These are phyloP conservation scores for Terrapene triunguis DNA, from an alignment of 2,113 vertebrate species.

Conservation along the genomic window DNA sequence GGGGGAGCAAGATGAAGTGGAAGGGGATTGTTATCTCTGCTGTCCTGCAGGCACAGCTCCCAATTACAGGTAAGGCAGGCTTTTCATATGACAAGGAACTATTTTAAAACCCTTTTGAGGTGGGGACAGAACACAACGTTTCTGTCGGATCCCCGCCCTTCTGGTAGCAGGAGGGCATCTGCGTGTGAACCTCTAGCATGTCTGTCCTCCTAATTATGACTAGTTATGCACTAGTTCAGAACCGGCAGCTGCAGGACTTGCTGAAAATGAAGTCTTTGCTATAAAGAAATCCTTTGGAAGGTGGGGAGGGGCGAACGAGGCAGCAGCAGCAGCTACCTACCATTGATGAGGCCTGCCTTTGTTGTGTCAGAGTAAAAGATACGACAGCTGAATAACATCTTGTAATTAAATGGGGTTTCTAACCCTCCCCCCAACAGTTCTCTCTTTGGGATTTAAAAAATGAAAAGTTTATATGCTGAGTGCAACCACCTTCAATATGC, in stretches of 20 bases:
- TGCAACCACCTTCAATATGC: fast-evolving
- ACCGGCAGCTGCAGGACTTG: fast-evolving
- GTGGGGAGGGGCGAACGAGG: neutral
- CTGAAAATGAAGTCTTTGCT: fast-evolving
- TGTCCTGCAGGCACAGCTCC: slow-evolving; percentile 56
- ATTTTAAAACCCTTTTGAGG: neutral
- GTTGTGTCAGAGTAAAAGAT: fast-evolving
- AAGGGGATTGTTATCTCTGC: neutral
- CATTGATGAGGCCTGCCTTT: fast-evolving
- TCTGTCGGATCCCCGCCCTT: neutral
- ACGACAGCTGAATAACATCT: neutral
- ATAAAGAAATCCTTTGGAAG: neutral
- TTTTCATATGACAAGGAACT: fast-evolving
- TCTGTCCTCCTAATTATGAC: neutral
- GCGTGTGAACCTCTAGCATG: fast-evolving
- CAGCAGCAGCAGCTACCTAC: neutral
- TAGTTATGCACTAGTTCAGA: neutral
- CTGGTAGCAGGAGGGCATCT: neutral
- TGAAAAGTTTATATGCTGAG: neutral
- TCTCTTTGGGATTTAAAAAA: fast-evolving
- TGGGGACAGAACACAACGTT: neutral
- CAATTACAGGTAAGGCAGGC: slow-evolving; percentile 63
- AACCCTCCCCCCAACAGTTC: fast-evolving
- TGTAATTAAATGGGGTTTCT: fast-evolving
- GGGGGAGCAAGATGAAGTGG: slow-evolving; percentile 60